A percentile compares a stretch with the other conserved stretches of the same genome.
Conservation (phyloP, 2,888 invertebrate species). For the Disparrhopalites patrizii region DNA sequence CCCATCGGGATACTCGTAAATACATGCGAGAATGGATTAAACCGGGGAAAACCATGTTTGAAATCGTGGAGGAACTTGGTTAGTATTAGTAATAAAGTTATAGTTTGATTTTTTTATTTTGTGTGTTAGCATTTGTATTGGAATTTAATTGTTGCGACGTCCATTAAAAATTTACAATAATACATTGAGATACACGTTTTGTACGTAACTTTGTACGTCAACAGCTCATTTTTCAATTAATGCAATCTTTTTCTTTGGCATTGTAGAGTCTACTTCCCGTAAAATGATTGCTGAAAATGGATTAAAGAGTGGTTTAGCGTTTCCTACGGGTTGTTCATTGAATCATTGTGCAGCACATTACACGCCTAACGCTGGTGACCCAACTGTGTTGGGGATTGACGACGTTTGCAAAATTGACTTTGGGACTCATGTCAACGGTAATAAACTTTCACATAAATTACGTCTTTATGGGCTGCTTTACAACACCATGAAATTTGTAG, state of each 20-base stretch:
- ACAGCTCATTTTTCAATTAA: neutral
- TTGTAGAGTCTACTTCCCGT: conserved; percentile 77
- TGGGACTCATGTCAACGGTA: conserved; percentile 94
- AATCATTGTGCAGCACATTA: conserved; percentile 99
- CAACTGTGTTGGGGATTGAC: conserved; percentile 87
- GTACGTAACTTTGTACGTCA: neutral
- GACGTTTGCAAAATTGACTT: conserved; percentile 99
- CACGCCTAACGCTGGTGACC: conserved; percentile 97
- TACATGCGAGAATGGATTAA: conserved; percentile 92
- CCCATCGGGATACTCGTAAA: conserved; percentile 90
- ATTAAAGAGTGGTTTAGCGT: conserved; percentile 86
- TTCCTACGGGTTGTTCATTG: conserved; percentile 91
- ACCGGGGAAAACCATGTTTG: conserved; percentile 98
- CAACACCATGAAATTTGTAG: too few relatives aligned
- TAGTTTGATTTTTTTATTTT: neutral
- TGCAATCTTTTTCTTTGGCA: neutral
- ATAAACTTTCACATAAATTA: too few relatives aligned
- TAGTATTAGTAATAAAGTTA: neutral
- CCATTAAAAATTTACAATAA: neutral
- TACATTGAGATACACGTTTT: neutral
- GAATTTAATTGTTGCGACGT: neutral
- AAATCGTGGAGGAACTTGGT: conserved; percentile 88
- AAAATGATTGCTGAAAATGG: conserved; percentile 91
- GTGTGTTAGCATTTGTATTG: neutral
- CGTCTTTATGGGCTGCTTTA: too few relatives aligned